These are phyloP conservation scores for Tinea semifulvella DNA, from an alignment of 2,888 invertebrate species.

Conservation along the genomic window DNA sequence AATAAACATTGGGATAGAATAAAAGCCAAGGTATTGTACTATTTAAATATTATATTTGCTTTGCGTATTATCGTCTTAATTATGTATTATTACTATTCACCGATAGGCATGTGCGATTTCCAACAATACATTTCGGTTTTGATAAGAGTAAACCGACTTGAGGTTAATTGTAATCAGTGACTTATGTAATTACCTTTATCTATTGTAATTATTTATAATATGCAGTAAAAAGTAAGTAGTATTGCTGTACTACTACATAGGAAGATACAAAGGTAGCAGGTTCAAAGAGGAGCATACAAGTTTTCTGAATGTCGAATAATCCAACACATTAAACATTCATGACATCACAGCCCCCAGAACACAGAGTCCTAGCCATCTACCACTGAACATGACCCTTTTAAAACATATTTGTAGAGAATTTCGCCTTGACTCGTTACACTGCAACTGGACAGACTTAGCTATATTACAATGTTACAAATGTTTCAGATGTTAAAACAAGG, in stretches of 20 bases:
- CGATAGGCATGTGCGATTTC: not conserved
- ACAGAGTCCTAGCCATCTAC: too few relatives aligned
- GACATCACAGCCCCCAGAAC: too few relatives aligned
- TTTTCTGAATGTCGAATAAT: too few relatives aligned
- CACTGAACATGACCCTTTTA: too few relatives aligned
- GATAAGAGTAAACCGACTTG: conserved; percentile 3
- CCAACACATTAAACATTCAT: too few relatives aligned
- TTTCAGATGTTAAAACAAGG: conserved; percentile 51
- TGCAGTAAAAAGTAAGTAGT: not conserved
- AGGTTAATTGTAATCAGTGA: conserved; percentile 8
- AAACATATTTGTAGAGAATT: too few relatives aligned
- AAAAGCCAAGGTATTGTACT: not conserved
- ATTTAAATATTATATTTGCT: not conserved
- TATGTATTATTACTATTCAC: not conserved
- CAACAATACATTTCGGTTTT: not conserved
- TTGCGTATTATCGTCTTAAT: not conserved
- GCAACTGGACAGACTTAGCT: too few relatives aligned
- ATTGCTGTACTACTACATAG: too few relatives aligned
- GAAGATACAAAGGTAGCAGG: not conserved
- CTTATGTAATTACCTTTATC: conserved; percentile 3
- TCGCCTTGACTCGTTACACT: too few relatives aligned
- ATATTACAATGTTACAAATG: not conserved
- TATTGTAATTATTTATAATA: conserved; percentile 2
- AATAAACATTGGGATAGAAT: not conserved
- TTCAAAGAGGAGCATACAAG: not conserved